These are phyloP conservation scores for Drosophila eugracilis DNA, from an alignment of 1,140 invertebrate genomes.

Conservation along the genomic window DNA sequence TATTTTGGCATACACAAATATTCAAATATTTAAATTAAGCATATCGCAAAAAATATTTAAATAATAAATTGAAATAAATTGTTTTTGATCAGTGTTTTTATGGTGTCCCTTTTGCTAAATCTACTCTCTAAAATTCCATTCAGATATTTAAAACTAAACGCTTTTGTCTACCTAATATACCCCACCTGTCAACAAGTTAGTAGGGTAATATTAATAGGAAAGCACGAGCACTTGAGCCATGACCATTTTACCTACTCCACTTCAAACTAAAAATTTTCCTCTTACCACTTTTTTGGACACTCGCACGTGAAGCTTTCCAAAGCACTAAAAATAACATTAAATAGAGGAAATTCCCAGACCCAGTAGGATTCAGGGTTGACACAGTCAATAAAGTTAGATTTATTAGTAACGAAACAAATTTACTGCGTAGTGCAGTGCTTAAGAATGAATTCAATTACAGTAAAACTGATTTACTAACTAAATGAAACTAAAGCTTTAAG, in stretches of 20 bases:
- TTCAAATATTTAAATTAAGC: background rate
- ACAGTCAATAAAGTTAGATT: conserved; percentile 10
- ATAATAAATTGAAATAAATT: background rate
- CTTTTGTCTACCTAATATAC: background rate
- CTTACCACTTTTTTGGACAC: conserved; percentile 17
- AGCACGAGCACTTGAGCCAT: conserved; percentile 32
- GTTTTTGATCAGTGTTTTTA: background rate
- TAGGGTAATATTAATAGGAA: conserved; percentile 14
- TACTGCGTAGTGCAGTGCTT: background rate
- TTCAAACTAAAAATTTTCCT: conserved; percentile 17
- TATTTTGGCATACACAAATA: background rate
- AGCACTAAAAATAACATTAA: conserved; percentile 31
- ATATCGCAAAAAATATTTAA: background rate
- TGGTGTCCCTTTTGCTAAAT: too few relatives aligned
- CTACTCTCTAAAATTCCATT: too few relatives aligned
- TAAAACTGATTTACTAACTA: too few relatives aligned
- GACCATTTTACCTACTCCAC: conserved; percentile 46
- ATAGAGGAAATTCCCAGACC: conserved; percentile 32
- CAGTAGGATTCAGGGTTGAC: conserved; percentile 12
- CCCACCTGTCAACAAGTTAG: background rate
- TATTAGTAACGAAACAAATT: conserved; percentile 3
- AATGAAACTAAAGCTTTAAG: too few relatives aligned
- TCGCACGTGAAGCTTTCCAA: conserved; percentile 33
- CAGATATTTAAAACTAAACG: too few relatives aligned
- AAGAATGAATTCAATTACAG: conserved; percentile 17